Base-by-base conservation (phyloP, 1,140 invertebrate genomes). In the Bactericera cockerelli region DNA sequence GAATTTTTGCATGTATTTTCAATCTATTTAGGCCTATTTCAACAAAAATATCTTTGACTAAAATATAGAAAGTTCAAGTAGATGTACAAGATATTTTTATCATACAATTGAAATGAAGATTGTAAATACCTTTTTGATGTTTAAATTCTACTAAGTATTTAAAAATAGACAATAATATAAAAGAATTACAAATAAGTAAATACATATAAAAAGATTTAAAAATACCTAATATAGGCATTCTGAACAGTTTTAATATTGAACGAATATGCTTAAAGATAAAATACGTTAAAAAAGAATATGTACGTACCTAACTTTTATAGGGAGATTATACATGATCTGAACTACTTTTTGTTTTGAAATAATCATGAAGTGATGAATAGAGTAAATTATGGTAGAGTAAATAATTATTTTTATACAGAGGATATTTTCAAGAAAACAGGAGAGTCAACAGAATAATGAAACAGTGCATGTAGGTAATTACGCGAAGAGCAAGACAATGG, bases 171-270 rank as follows among this genome's bases (percentile, higher is more conserved):
- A 49, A 22, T 49, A 19, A 49, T 22, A 49, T 19, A 49, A 49
- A 49, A 49, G 42, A 49, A 19, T 49, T 49, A 49, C n/a, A 49
- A 19, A 49, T 19, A 49, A 49, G 19, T 49, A 49, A 22, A 49
- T 19, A 19, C n/a, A 49, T 49, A 49, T 49, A 49, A 49, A 49
- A 49, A 49, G n/a, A 10, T 49, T 19, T 19, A 49, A 19, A 49
- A 49, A 49, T n/a, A n/a, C 42, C 42, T 49, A 49, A 49, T 49
- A 19, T 49, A 49, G 42, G 42, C 19, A n/a, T 49, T 49, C 19
- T 49, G 42, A 49, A 49, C 42, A 19, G 42, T 49, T 49, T 49
- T 6, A 49, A 49, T 49, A 31, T 31, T 31, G 4, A 31, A 31
- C 13, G 4, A 31, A 31, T 49, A 6, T 49, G 8, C 22, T 49